These are phyloP conservation scores for Takifugu rubripes DNA, from an alignment of 2,797 vertebrate species.

Conservation along the genomic window DNA sequence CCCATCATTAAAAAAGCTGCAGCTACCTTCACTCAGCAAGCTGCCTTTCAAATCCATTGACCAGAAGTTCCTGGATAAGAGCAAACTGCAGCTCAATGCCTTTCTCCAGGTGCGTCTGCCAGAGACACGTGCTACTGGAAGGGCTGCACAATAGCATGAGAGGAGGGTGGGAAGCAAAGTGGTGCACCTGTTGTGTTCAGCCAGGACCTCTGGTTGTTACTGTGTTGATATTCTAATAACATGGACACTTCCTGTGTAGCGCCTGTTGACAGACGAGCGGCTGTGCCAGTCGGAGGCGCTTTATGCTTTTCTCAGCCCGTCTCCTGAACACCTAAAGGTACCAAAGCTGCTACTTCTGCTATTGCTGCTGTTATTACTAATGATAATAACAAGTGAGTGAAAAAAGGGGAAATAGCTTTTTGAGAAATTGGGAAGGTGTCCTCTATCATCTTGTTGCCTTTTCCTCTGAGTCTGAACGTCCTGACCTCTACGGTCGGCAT, in stretches of 20 bases:
- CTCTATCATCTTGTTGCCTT: not conserved
- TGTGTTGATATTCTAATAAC: not conserved
- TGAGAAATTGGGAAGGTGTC: not conserved
- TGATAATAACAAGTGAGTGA: no score
- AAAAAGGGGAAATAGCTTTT: no score
- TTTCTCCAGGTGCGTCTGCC: conserved; percentile 85
- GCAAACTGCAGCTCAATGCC: conserved; percentile 93
- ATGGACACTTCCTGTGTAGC: conserved; percentile 25
- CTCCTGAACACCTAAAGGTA: conserved; percentile 94
- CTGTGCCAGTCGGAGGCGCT: conserved; percentile 96
- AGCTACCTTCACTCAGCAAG: conserved; percentile 96
- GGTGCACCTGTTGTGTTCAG: no score
- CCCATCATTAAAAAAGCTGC: conserved; percentile 93
- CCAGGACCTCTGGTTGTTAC: no score
- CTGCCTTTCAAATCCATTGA: conserved; percentile 98
- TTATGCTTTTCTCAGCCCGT: conserved; percentile 95
- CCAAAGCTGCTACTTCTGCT: conserved; percentile 1
- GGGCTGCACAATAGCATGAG: no score
- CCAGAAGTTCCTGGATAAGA: conserved; percentile 98
- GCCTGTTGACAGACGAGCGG: conserved; percentile 88
- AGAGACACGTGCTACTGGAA: no score
- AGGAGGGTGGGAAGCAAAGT: no score
- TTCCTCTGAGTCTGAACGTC: no score
- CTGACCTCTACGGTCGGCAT: no score
- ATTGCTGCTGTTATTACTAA: not conserved